Evolutionary conservation across 2,797 vertebrate species (phyloP).

Genomic region (Agapornis canus): DNA sequence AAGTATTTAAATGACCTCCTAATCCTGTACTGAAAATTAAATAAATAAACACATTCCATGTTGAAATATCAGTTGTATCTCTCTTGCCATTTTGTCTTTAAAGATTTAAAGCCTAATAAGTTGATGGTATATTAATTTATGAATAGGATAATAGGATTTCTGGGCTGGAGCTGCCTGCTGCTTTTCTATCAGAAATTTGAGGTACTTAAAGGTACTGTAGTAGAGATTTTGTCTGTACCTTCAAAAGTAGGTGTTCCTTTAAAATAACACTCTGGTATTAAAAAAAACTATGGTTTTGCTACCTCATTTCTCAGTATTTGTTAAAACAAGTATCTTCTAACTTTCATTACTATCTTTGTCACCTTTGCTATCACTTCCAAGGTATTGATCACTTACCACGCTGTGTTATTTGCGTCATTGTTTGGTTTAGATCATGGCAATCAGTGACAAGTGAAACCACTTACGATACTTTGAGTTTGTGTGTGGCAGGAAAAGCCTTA

Average conservation of each 20-base stretch:
- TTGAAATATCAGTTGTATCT: slow-evolving; percentile 45
- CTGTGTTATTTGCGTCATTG: neutral
- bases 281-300: neutral
- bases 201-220: neutral
- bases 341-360: neutral
- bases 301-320: neutral
- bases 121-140: neutral
- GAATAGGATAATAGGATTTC: neutral
- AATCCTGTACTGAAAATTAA: slow-evolving; percentile 77
- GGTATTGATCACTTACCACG: fast-evolving
- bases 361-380: neutral
- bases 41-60: slow-evolving; percentile 83
- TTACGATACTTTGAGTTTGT: neutral
- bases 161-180: neutral
- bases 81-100: neutral
- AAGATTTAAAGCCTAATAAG: neutral
- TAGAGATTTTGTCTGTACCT: neutral
- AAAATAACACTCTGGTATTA: neutral
- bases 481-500: neutral
- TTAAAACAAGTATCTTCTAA: neutral
- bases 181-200: neutral
- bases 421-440: neutral
- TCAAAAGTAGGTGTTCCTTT: neutral
- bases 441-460: neutral
- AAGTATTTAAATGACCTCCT: slow-evolving; percentile 75